phyloP scores from a whole-genome alignment of 2,888 invertebrate genomes.

The Nephrotoma appendiculata region DNA sequence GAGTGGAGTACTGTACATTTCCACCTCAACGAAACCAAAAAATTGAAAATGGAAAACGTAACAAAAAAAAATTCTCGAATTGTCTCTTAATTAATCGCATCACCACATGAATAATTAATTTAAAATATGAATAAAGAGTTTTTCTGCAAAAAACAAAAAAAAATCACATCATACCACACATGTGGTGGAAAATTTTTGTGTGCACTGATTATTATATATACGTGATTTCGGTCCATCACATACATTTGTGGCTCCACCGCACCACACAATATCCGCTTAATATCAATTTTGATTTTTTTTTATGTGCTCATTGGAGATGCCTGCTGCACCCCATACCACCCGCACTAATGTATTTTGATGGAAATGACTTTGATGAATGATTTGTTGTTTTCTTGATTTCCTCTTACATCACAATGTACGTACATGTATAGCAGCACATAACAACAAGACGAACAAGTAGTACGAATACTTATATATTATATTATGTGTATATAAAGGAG shows the following conservation, averaged over 20 bases:
- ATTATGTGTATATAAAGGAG: neutral
- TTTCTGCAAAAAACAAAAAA: neutral
- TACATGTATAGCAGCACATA: neutral
- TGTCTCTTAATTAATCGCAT: slow-evolving; percentile 2
- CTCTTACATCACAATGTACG: neutral
- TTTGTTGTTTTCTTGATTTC: neutral
- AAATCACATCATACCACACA: neutral
- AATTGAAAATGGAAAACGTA: neutral
- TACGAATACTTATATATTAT: neutral
- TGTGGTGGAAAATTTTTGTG: neutral
- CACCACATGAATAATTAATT: slow-evolving; percentile 4
- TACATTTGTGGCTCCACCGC: neutral
- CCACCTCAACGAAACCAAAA: neutral
- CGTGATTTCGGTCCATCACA: neutral
- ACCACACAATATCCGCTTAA: neutral
- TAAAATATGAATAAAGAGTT: neutral
- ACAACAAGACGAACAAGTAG: neutral
- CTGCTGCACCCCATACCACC: neutral
- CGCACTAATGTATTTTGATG: neutral
- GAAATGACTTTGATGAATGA: neutral
- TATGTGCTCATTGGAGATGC: neutral
- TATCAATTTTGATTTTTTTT: neutral
- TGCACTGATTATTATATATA: neutral
- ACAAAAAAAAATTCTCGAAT: neutral
- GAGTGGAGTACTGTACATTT: neutral